phyloP scores from a whole-genome alignment of 2,113 vertebrate genomes.

The Chelonoidis abingdonii region DNA sequence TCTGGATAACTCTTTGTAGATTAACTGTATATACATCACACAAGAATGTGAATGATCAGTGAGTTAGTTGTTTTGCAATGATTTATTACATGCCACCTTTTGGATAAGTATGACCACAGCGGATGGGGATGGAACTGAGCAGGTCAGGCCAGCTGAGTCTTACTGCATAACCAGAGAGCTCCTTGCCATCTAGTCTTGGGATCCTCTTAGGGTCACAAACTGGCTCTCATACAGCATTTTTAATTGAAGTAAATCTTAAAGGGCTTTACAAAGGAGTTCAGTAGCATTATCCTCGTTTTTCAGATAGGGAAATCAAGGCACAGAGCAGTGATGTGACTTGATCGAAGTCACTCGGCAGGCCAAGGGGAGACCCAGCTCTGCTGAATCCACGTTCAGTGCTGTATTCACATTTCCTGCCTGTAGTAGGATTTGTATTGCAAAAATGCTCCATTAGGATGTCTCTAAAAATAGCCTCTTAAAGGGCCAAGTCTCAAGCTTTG shows the following conservation, averaged over 20 bases:
- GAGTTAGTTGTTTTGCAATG: background rate
- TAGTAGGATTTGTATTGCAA: background rate
- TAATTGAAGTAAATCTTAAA: background rate
- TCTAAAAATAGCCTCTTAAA: background rate
- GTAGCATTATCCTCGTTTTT: background rate
- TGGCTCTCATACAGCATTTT: background rate
- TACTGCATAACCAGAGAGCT: background rate
- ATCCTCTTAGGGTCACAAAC: too few relatives aligned
- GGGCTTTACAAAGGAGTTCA: background rate
- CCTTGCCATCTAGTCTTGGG: background rate
- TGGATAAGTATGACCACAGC: background rate
- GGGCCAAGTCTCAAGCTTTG: background rate
- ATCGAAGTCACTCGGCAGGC: background rate
- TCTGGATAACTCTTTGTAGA: background rate
- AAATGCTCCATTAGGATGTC: background rate
- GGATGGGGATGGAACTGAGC: background rate
- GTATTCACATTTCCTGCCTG: rapidly evolving
- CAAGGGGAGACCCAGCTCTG: background rate
- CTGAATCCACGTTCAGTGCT: background rate
- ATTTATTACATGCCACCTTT: background rate
- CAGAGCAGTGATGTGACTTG: background rate
- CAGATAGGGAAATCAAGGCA: background rate
- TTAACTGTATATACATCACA: background rate
- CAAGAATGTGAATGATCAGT: background rate
- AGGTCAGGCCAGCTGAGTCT: background rate